Evolutionary conservation across 2,888 invertebrate species (phyloP).

Genomic region (Limnephilus rhombicus): DNA sequence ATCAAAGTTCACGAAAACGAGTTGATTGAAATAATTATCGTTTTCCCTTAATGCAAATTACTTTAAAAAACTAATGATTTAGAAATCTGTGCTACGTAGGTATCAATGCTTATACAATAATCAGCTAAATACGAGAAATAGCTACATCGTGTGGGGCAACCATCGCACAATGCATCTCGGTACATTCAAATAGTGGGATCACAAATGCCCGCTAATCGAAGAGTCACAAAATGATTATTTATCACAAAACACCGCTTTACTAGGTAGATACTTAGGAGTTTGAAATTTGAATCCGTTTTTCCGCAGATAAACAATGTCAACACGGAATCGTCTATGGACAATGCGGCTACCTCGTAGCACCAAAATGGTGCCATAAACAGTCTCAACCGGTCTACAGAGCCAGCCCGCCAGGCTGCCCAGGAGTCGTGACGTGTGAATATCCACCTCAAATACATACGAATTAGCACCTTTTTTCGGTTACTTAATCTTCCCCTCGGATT

Average conservation of each 20-base stretch:
- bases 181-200: not conserved
- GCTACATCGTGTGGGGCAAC: not conserved
- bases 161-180: not conserved
- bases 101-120: not conserved
- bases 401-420: not conserved
- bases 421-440: constrained; percentile 61
- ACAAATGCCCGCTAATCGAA: not conserved
- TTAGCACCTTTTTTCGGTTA: constrained; percentile 65
- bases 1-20: not conserved
- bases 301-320: constrained; percentile 5
- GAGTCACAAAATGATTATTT: not conserved
- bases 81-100: not conserved
- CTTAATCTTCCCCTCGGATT: constrained; percentile 61
- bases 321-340: constrained; percentile 34
- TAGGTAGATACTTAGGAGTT: not conserved
- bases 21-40: not conserved
- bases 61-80: not conserved
- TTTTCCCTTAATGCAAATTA: not conserved
- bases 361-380: constrained; percentile 40
- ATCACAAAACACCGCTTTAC: not conserved
- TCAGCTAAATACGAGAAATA: not conserved
- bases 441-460: constrained; percentile 61
- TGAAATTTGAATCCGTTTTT: not conserved
- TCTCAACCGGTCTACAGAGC: constrained; percentile 49
- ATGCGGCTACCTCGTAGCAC: not conserved